phyloP scores from a whole-genome alignment of 2,888 invertebrate species.

The Drosophila neoperkinsi region DNA sequence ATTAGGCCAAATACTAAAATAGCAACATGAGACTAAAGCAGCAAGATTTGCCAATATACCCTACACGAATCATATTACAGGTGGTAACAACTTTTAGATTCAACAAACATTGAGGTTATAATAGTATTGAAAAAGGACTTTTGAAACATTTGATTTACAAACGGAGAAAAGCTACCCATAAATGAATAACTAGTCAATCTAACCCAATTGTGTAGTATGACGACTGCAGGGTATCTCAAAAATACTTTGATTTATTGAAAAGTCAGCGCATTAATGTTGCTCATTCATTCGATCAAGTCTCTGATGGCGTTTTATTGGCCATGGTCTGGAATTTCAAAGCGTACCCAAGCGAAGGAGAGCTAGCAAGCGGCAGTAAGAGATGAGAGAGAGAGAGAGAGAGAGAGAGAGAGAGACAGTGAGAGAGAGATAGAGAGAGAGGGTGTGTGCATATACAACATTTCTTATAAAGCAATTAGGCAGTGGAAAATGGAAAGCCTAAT shows the following conservation, averaged over 20 bases:
- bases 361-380: neutral
- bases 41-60: neutral
- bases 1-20: neutral
- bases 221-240: neutral
- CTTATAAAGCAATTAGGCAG: slow-evolving; percentile 4
- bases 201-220: neutral
- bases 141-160: neutral
- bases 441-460: neutral
- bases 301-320: neutral
- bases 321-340: neutral
- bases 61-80: neutral
- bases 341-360: neutral
- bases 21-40: neutral
- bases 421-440: neutral
- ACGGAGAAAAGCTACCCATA: too few species aligned
- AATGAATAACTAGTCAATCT: neutral
- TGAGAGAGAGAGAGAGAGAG: neutral
- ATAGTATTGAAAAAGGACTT: neutral
- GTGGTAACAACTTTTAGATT: neutral
- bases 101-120: neutral
- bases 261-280: slow-evolving; percentile 29
- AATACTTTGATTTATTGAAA: slow-evolving; percentile 36
- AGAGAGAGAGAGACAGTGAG: neutral
- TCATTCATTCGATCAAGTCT: slow-evolving; percentile 9
- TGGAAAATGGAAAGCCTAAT: slow-evolving; percentile 11